phyloP scores from a whole-genome alignment of 2,888 invertebrate genomes.

The Agrenia bidenticulata region DNA sequence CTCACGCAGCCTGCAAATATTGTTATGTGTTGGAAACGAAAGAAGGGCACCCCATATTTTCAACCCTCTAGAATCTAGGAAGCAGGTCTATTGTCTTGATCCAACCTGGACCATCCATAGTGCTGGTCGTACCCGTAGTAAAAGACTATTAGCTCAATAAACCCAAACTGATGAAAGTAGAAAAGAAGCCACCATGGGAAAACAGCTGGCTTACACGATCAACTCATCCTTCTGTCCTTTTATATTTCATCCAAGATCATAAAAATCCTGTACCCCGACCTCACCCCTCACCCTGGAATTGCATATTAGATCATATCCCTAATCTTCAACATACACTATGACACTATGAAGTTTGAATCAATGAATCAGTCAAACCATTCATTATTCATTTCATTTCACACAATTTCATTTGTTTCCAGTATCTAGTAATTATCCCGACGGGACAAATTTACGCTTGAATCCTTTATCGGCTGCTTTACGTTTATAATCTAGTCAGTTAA shows the following conservation, averaged over 20 bases:
- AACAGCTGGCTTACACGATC: slow-evolving; percentile 13
- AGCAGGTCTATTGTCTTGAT: neutral
- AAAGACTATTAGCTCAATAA: neutral
- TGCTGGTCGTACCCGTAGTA: neutral
- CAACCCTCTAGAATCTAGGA: neutral
- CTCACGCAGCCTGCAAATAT: slow-evolving; percentile 7
- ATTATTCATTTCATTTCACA: too few relatives aligned
- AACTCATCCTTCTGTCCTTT: slow-evolving; percentile 6
- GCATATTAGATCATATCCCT: too few relatives aligned
- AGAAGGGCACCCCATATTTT: neutral
- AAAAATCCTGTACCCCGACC: neutral
- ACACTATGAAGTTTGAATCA: too few relatives aligned
- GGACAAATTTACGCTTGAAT: too few relatives aligned
- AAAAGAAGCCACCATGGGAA: slow-evolving; percentile 8
- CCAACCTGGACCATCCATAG: neutral
- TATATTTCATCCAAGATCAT: neutral
- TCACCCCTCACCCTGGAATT: too few relatives aligned
- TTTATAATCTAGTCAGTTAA: too few relatives aligned
- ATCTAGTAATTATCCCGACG: too few relatives aligned
- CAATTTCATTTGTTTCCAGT: too few relatives aligned
- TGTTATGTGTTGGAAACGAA: too few relatives aligned
- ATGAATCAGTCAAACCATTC: too few relatives aligned
- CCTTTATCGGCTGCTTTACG: too few relatives aligned
- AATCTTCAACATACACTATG: too few relatives aligned
- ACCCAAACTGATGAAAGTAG: neutral